These are phyloP conservation scores for Zaprionus obscuricornis DNA, from an alignment of 2,888 invertebrate species.

Conservation along the genomic window DNA sequence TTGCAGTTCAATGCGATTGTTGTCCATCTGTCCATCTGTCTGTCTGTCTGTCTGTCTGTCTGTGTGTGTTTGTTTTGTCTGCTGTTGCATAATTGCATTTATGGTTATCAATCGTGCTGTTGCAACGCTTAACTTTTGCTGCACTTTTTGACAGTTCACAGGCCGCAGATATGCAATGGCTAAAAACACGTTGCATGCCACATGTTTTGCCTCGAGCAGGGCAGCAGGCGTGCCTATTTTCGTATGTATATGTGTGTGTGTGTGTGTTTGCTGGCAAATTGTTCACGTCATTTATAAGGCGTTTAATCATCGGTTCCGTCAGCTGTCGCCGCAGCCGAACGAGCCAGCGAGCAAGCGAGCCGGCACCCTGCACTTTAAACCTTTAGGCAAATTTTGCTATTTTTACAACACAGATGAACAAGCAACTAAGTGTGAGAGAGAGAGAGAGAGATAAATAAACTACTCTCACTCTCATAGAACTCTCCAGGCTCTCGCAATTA, in stretches of 20 bases:
- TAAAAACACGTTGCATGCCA: conserved; percentile 19
- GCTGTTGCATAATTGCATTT: conserved; percentile 4
- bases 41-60: neutral
- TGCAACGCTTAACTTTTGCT: no score
- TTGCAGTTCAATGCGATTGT: conserved; percentile 38
- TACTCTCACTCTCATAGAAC: neutral
- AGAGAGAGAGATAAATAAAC: neutral
- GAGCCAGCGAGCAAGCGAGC: no score
- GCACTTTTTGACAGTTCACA: no score
- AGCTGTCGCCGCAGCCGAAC: conserved; percentile 57
- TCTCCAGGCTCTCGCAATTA: conserved; percentile 54
- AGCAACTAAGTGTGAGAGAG: neutral
- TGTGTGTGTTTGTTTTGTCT: neutral
- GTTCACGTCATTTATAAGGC: conserved; percentile 68
- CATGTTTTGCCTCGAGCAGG: no score
- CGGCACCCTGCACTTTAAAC: conserved; percentile 63
- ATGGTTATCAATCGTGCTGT: conserved; percentile 32
- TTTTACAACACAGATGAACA: conserved; percentile 28
- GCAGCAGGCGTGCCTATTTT: no score
- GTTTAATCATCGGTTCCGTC: conserved; percentile 71
- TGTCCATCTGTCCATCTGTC: neutral
- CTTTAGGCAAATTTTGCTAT: conserved; percentile 23
- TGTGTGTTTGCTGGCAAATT: conserved; percentile 32
- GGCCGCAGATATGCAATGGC: no score
- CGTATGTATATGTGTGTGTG: conserved; percentile 3